Base-by-base conservation (phyloP, 2,888 invertebrate genomes). In the Drosophila fungiperda region DNA sequence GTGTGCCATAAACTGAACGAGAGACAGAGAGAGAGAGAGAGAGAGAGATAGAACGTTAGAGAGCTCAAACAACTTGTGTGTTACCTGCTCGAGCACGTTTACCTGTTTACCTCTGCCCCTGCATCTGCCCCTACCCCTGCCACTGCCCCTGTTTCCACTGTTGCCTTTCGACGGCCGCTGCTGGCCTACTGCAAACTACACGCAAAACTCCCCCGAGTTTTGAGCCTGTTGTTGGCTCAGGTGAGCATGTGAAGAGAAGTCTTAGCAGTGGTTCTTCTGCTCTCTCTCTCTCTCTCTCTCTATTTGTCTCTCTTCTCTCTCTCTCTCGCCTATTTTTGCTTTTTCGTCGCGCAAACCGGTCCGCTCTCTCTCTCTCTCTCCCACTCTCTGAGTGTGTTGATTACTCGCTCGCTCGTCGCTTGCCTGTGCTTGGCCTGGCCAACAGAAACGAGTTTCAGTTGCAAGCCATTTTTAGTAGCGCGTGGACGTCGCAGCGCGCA, bases 371-470 rank as follows among this genome's bases (percentile, higher is more conserved):
- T 33, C 5, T 48, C 26, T 3, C 38, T 11, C 59, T 15, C 58
- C 20, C 35, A 20, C 50, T 6, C 52, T 49, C 54, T 23, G n/a
- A 35, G n/a, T 7, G 15, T 36, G 36, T 15, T 15, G n/a, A 48
- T 32, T 66, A 61, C 32, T 20, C 40, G 48, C 26, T 61, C 8
- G 29, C 26, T 61, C 8, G 29, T 55, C 38, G 33, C 8, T 40
- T 40, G 60, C 48, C 55, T 54, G 57, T 52, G 68, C 78, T 76
- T 65, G 77, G 70, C 67, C 69, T 54, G 73, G 79, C 53, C 49
- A 68, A 74, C 36, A 58, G 66, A 87, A 91, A 91, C 91, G 85
- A 90, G 91, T 91, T 91, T 91, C 81, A 91, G 91, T 91, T 91
- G 83, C 74, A 71, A 85, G 79, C 58, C 82, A 78, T 83, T 83